Base-by-base conservation (phyloP, 2,888 invertebrate genomes). In the Bombyx huttoni region DNA sequence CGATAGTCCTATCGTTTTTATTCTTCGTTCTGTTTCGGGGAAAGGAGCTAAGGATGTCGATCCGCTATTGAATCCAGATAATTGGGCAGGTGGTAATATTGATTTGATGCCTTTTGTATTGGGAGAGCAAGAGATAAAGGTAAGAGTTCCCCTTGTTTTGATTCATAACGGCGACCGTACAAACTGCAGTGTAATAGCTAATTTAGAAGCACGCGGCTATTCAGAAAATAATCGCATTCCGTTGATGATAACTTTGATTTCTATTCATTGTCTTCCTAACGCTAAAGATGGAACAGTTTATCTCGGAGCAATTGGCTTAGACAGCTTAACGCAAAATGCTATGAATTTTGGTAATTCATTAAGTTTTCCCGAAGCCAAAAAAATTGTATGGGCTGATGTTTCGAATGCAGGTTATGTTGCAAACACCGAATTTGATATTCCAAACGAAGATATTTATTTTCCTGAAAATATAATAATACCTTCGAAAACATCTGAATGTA, bases 101-200 rank as follows among this genome's bases (percentile, higher is more conserved):
- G 87, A 87, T 61, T 67, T 88, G 51, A 69, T 79, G 56, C 85
- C 88, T 33, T 62, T 88, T 34, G 52, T 82, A 14, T 58, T 84
- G 46, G 86, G 87, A 13, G 79, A 83, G 59, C 64, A 77, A 57
- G 63, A 72, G 53, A 57, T 86, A 48, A 63, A 60, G 49, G 46
- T 67, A 7, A 68, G 61, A 49, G 60, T 78, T 2, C 67, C 67
- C 13, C 59, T 88, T 52, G 51, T 75, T 35, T 58, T 59, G 13
- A 60, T 78, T 12, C 52, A 47, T 7, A 73, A 78, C 7, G 85
- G 81, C n/a, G 56, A 67, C 52, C 51, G 49, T 12, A 64, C 67
- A 9, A 64, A 66, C 9, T 79, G 74, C 54, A 58, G 59, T 34
- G 69, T 84, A 7, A 58, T 65, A 55, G 73, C 81, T 14, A 59